Evolutionary conservation across 2,113 vertebrate species (phyloP).

Genomic region (Sylvia atricapilla): DNA sequence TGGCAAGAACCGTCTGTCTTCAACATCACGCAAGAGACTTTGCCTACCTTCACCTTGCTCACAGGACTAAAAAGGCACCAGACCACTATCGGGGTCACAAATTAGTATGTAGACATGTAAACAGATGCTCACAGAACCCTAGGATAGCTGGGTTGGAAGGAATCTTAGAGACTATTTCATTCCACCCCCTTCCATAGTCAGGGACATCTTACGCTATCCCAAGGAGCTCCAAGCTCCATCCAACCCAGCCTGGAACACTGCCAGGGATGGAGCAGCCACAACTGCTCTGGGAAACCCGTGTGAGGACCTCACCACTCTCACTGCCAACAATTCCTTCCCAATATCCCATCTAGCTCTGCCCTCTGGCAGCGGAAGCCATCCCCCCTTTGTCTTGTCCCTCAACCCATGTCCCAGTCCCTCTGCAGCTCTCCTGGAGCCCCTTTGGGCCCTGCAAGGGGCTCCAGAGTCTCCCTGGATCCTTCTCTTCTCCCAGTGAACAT

Average conservation of each 20-base stretch:
- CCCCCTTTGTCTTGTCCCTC: neutral
- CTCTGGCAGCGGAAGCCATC: neutral
- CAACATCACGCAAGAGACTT: neutral
- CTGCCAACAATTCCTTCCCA: neutral
- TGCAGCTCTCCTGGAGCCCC: neutral
- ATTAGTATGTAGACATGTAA: neutral
- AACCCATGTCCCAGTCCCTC: neutral
- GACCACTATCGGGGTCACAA: neutral
- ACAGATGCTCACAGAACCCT: neutral
- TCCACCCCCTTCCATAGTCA: neutral
- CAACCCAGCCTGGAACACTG: fast-evolving
- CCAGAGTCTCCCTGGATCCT: neutral
- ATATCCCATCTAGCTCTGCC: neutral
- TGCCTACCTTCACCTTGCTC: neutral
- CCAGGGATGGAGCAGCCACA: neutral
- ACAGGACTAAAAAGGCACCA: neutral
- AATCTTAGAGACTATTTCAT: neutral
- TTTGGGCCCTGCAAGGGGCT: neutral
- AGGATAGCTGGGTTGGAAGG: neutral
- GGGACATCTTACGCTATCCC: fast-evolving
- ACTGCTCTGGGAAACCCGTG: neutral
- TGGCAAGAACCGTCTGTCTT: neutral
- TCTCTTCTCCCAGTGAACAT: fast-evolving
- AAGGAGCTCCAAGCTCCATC: fast-evolving
- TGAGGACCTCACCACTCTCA: fast-evolving